Percentiles rank a stretch among this genome's conserved stretches.
Evolutionary conservation across 2,113 vertebrate species (phyloP).

Genomic region (Parus major): DNA sequence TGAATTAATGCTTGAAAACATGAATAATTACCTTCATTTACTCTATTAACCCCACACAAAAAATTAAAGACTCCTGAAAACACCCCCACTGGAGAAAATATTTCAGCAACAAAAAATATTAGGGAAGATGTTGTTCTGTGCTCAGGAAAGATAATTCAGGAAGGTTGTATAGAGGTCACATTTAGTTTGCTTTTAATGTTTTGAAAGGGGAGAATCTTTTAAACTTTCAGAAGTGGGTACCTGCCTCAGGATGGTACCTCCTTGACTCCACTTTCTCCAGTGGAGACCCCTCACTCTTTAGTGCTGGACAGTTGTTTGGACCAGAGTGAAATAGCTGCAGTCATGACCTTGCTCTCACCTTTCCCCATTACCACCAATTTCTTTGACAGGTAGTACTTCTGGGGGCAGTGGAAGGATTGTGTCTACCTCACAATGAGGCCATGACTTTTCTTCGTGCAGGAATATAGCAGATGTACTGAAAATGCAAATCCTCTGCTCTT

Average conservation of each 20-base stretch:
- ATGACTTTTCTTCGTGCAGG: not conserved
- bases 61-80: not conserved
- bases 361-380: not conserved
- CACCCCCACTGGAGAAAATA: not conserved
- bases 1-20: not conserved
- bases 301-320: not conserved
- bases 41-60: not conserved
- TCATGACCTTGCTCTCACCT: not conserved
- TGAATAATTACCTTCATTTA: not conserved
- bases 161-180: not conserved
- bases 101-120: not conserved
- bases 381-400: not conserved
- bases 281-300: not conserved
- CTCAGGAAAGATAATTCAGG: not conserved
- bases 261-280: not conserved
- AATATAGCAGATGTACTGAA: not conserved
- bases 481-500: not conserved
- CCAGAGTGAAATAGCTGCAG: not conserved
- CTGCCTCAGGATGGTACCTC: not conserved
- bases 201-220: not conserved
- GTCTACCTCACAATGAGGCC: accelerated
- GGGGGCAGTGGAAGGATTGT: not conserved
- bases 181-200: not conserved
- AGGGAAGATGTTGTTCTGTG: not conserved
- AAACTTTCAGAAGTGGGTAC: not conserved